These are phyloP conservation scores for Cephalopterus ornatus DNA, from an alignment of 2,113 vertebrate species.

Conservation along the genomic window DNA sequence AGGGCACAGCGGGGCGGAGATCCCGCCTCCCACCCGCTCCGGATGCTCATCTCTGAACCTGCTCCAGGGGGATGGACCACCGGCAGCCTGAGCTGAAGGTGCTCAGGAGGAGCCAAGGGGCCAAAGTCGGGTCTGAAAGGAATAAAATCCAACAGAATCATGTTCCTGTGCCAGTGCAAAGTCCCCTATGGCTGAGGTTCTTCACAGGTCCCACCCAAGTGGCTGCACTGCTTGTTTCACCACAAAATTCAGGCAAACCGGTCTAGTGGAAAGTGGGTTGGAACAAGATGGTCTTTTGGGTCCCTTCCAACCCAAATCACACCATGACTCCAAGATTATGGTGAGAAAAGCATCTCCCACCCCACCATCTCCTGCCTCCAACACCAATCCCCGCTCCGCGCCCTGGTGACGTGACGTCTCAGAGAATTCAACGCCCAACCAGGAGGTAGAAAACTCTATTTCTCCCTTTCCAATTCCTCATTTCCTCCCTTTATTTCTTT, in stretches of 20 bases:
- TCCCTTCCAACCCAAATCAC: neutral
- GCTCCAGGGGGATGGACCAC: neutral
- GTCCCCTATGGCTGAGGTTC: neutral
- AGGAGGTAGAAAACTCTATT: neutral
- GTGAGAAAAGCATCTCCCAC: neutral
- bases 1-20: neutral
- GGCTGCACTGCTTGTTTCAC: neutral
- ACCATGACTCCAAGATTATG: accelerated
- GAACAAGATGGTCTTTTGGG: neutral
- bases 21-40: neutral
- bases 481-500: neutral
- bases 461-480: neutral
- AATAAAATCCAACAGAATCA: neutral
- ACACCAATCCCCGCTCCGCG: accelerated
- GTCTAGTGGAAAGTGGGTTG: neutral
- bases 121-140: neutral
- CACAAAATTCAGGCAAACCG: neutral
- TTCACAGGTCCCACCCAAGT: neutral
- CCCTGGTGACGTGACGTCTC: accelerated
- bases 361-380: neutral
- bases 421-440: neutral
- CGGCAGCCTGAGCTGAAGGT: neutral
- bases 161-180: neutral
- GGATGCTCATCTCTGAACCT: neutral
- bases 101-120: neutral